Evolutionary conservation across 2,797 vertebrate genomes (phyloP), one percentile per base, ranked within the genome.

Genomic region (Merluccius polli): DNA sequence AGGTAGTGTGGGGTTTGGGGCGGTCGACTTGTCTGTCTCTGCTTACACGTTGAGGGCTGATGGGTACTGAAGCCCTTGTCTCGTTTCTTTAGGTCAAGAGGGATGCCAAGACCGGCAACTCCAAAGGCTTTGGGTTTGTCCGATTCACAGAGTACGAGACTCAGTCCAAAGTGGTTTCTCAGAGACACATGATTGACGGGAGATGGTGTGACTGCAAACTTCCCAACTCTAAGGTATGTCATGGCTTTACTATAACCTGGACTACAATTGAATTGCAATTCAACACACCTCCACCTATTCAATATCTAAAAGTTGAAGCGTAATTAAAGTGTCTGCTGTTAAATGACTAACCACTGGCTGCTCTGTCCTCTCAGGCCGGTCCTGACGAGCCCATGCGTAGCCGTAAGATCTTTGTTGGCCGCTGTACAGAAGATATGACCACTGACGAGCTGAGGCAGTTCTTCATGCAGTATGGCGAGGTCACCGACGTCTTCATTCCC

Each of bases 171-270:
- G 98, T 98, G 6, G 96, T 99, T 89, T 96, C 98, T 68, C 98
- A 99, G 89, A 94, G 97, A 84, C 98, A 99, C 90, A 99, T 99
- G 98, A 99, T 99, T 27, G 98, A 99, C 44, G 98, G 98, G 67
- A 93, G 98, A 76, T 99, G 97, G 98, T 99, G 98, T 77, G 98
- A 99, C 90, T 99, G 98, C 86, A 99, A 99, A 84, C 95, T 99
- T 38, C 98, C 97, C 16, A 99, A 99, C 87, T 99, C 98, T 74
- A 99, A 98, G 97, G 98, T 98, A 95, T 71, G 76, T 70, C 0
- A 3, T 12, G 36, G 36, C 33, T 35, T 35, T n/a, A n/a, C n/a
- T n/a, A n/a, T 15, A 15, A 48, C 41, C 41, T 48, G 41, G 52
- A 15, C 21, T n/a, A 68, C 27, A 38, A 27, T 72, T 30, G 11